Conservation (phyloP, 2,113 vertebrate species). For the Atherinomorus stipes region DNA sequence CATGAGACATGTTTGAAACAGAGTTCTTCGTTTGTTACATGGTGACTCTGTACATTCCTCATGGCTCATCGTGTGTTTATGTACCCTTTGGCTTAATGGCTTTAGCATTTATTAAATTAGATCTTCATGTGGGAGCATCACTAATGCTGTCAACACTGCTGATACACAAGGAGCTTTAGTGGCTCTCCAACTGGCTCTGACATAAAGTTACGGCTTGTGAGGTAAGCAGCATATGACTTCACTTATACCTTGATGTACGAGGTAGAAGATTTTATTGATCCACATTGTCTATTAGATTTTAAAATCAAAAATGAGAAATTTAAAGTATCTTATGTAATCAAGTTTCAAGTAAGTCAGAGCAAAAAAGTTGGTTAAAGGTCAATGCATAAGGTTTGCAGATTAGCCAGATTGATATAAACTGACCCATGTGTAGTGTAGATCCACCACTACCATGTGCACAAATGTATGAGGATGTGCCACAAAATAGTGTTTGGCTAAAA, state of each 20-base stretch:
- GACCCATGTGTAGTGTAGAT: too few species aligned
- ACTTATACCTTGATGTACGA: background rate
- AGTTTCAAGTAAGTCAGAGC: too few species aligned
- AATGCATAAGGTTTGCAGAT: too few species aligned
- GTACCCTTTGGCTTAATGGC: background rate
- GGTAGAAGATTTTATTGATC: background rate
- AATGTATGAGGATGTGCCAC: too few species aligned
- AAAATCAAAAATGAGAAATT: background rate
- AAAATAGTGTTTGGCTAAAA: too few species aligned
- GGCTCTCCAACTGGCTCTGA: background rate
- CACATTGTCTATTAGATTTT: background rate
- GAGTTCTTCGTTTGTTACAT: background rate
- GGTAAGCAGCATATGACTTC: background rate
- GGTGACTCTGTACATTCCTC: background rate
- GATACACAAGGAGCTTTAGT: background rate
- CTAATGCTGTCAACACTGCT: background rate
- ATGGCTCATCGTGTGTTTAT: too few species aligned
- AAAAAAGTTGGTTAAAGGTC: background rate
- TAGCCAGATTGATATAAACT: too few species aligned
- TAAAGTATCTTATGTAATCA: too few species aligned
- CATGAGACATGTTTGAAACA: background rate
- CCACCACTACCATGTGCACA: too few species aligned
- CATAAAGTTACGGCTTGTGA: background rate
- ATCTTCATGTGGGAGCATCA: background rate
- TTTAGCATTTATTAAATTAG: slow-evolving; percentile 1